These are phyloP conservation scores for Chelonoidis abingdonii DNA, from an alignment of 2,113 vertebrate genomes.

Conservation along the genomic window DNA sequence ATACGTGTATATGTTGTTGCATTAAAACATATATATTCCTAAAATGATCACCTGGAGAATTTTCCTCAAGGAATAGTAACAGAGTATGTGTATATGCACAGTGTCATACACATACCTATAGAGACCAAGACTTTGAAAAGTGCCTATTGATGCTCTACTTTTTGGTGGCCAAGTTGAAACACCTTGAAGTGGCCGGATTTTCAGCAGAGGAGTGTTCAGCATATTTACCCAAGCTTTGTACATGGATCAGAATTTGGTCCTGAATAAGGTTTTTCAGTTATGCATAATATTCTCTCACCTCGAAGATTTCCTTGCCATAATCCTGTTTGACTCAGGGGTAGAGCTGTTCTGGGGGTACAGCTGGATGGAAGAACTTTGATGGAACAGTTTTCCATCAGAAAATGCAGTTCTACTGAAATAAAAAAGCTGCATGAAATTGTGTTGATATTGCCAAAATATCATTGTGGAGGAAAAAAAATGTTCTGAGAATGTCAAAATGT, in stretches of 20 bases:
- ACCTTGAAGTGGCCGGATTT: background rate
- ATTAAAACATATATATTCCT: background rate
- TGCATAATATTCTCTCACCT: slow-evolving; percentile 67
- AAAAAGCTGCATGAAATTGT: slow-evolving; percentile 55
- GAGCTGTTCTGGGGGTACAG: background rate
- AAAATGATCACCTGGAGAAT: background rate
- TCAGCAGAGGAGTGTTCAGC: background rate
- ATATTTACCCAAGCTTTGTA: slow-evolving; percentile 26
- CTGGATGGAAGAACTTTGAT: slow-evolving; percentile 42
- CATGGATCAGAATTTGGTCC: slow-evolving; percentile 57
- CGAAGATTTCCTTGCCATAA: slow-evolving; percentile 54
- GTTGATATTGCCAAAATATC: slow-evolving; percentile 59
- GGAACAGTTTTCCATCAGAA: slow-evolving; percentile 29
- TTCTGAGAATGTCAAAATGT: slow-evolving; percentile 36
- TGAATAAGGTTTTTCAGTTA: background rate
- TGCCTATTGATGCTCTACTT: background rate
- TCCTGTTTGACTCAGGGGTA: slow-evolving; percentile 58
- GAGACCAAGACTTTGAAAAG: accelerated
- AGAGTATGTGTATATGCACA: background rate
- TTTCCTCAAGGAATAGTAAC: background rate
- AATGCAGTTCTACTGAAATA: background rate
- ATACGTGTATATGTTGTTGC: background rate
- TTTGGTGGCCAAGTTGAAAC: background rate
- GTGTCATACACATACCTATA: accelerated
- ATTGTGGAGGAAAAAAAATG: slow-evolving; percentile 42